Evolutionary conservation across 1,140 invertebrate genomes (phyloP), one percentile per base, ranked within the genome.

Genomic region (Littorina saxatilis): DNA sequence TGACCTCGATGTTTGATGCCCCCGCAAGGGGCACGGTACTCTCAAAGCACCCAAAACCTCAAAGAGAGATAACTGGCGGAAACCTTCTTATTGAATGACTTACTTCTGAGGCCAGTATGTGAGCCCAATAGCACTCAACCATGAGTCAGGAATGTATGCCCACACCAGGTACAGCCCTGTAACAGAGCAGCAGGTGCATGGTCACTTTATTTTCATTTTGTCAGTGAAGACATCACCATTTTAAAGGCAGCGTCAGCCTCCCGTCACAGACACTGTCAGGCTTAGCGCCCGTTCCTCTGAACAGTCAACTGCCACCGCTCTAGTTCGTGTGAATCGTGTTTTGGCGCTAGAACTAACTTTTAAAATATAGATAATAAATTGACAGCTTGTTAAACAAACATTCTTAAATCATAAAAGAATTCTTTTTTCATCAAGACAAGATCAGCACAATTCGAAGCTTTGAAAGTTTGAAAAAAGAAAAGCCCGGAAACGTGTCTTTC

Each of bases 61-160:
- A 50, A 43, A 43, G 27, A n/a, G 29, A 47, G 40, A 47, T 47
- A 5, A 76, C 35, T 47, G n/a, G n/a, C 27, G 50, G 23, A 47
- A 50, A 9, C n/a, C 15, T 61, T 35, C n/a, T n/a, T n/a, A n/a
- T n/a, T n/a, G n/a, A 39, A 29, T 27, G 47, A 81, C 87, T 87
- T 84, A 90, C 89, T 96, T 96, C 88, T 97, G 95, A 2, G 97
- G 96, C 89, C 95, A 95, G 92, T 97, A 98, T 5, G 95, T 96
- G 63, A 97, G 92, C 29, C 96, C 96, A 84, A 95, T 93, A 80
- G 93, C 90, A 87, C 95, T 91, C 76, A 97, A 92, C 90, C 94
- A 94, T 68, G 93, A 81, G 88, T 95, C 94, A 11, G 97, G 97
- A 61, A 97, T 91, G 83, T 96, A 93, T 7, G 96, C 95, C 97